Percentiles rank a stretch among this genome's conserved stretches.
These are phyloP conservation scores for Scrobipalpa atriplicella DNA, from an alignment of 2,888 invertebrate genomes.

Conservation along the genomic window DNA sequence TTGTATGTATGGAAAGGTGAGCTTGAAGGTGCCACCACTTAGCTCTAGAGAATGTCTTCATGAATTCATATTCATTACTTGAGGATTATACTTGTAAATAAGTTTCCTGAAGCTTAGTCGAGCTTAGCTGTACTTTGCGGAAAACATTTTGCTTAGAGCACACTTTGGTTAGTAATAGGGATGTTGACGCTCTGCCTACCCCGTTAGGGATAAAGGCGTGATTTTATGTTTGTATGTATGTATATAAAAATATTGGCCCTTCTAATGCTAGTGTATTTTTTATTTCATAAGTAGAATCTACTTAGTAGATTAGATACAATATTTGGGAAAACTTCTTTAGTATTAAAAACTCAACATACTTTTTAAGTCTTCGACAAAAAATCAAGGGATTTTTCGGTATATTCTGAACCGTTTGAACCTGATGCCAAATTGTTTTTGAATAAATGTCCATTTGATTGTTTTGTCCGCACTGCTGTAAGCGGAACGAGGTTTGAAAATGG, in stretches of 20 bases:
- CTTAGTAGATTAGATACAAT: too few relatives aligned
- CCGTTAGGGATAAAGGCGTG: too few relatives aligned
- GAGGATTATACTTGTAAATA: constrained; percentile 45
- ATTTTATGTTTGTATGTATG: too few relatives aligned
- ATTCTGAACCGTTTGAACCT: background rate
- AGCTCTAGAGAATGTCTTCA: background rate
- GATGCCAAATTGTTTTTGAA: constrained; percentile 1
- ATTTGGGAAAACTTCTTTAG: too few relatives aligned
- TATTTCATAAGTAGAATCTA: too few relatives aligned
- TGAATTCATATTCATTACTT: constrained; percentile 40
- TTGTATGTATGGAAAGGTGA: too few relatives aligned
- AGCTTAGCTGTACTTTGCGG: background rate
- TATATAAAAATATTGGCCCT: too few relatives aligned
- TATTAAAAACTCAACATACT: too few relatives aligned
- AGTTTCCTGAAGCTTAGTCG: constrained; percentile 24
- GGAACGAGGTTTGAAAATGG: constrained; percentile 1
- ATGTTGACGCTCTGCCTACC: too few relatives aligned
- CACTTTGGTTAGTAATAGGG: too few relatives aligned
- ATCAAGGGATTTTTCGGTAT: background rate
- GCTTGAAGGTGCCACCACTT: background rate
- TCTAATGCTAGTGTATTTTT: too few relatives aligned
- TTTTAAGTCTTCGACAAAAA: background rate
- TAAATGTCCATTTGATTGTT: background rate
- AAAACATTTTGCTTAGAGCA: background rate
- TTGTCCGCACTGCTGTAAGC: background rate